Evolutionary conservation across 2,888 invertebrate species (phyloP).

Genomic region (Galeruca laticollis): DNA sequence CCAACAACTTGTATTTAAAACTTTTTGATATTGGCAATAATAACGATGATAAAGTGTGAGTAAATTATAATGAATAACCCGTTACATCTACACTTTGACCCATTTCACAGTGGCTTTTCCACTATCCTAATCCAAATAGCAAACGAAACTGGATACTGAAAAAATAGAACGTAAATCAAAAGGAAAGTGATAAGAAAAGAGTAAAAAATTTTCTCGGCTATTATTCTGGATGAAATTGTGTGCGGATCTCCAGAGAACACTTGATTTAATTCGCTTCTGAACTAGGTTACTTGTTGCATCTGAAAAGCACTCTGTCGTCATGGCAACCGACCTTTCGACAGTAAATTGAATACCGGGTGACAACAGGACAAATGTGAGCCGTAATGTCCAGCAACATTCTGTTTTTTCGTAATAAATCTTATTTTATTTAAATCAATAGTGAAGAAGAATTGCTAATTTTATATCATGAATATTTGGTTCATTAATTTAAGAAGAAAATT

Average conservation of each 20-base stretch:
- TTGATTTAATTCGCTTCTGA: constrained; percentile 44
- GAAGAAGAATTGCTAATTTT: neutral
- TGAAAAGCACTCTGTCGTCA: constrained; percentile 56
- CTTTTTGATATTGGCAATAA: too few species aligned
- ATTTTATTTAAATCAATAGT: too few species aligned
- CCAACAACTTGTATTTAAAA: too few species aligned
- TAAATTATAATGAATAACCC: too few species aligned
- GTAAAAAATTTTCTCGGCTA: constrained; percentile 22
- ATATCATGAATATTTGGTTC: too few species aligned
- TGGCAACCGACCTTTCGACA: constrained; percentile 47
- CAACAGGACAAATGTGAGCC: constrained; percentile 15
- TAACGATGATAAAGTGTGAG: too few species aligned
- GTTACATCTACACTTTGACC: neutral
- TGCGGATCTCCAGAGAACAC: constrained; percentile 29
- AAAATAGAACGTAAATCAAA: constrained; percentile 21
- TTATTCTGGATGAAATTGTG: constrained; percentile 26
- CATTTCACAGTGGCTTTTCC: neutral
- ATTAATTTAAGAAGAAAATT: too few species aligned
- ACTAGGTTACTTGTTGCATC: constrained; percentile 54
- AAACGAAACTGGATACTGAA: constrained; percentile 9
- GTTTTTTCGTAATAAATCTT: neutral
- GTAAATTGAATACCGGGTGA: constrained; percentile 35
- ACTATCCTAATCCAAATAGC: neutral
- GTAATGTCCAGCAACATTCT: neutral
- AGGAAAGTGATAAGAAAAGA: constrained; percentile 3